phyloP scores from a whole-genome alignment of 2,888 invertebrate species.

The Napeogenes inachia region DNA sequence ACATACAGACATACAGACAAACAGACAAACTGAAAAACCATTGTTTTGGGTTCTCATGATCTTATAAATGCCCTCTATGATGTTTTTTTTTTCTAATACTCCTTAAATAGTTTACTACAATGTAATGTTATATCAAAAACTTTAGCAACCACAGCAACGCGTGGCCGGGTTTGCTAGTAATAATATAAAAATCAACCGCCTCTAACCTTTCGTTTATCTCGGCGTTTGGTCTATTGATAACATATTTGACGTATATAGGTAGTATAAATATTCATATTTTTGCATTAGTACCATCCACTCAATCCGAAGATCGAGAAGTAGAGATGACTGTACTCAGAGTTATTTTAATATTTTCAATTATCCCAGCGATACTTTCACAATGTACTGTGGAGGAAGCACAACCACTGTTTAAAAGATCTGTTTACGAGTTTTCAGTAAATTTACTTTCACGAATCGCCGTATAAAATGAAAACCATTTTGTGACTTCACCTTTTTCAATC shows the following conservation, averaged over 20 bases:
- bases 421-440: conserved; percentile 39
- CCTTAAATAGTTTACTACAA: no score
- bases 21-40: no score
- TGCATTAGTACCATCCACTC: no score
- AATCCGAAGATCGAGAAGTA: conserved; percentile 6
- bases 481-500: conserved; percentile 54
- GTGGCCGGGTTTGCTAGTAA: no score
- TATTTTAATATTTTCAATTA: conserved; percentile 29
- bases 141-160: no score
- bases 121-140: no score
- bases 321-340: conserved; percentile 33
- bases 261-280: no score
- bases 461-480: conserved; percentile 61
- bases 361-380: conserved; percentile 33
- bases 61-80: no score
- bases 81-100: no score
- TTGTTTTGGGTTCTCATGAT: no score
- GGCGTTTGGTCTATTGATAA: conserved; percentile 28
- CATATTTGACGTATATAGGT: conserved; percentile 7
- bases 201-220: conserved; percentile 23
- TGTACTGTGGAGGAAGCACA: conserved; percentile 34
- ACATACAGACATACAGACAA: no score
- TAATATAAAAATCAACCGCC: conserved; percentile 8
- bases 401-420: conserved; percentile 33
- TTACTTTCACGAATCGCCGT: conserved; percentile 37